These are phyloP conservation scores for Atopsyche davidsoni DNA, from an alignment of 1,140 invertebrate genomes.

Conservation along the genomic window DNA sequence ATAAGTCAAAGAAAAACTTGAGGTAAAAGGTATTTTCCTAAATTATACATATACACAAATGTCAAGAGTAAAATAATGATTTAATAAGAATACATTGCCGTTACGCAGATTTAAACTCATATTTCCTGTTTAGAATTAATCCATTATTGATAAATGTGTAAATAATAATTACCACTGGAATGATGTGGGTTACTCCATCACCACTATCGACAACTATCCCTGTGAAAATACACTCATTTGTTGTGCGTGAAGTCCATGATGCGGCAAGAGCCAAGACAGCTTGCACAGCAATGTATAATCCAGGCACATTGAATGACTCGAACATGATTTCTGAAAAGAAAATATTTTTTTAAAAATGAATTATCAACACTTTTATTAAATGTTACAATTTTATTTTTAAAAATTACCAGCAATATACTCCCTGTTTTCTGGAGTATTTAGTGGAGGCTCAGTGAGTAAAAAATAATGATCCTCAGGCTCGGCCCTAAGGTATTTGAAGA, in stretches of 20 bases:
- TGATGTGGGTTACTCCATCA: slow-evolving; percentile 99
- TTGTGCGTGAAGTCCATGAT: slow-evolving; percentile 88
- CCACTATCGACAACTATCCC: slow-evolving; percentile 98
- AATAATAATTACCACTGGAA: slow-evolving; percentile 79
- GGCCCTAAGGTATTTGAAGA: slow-evolving; percentile 97
- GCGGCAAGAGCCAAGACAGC: slow-evolving; percentile 96
- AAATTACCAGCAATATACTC: slow-evolving; percentile 90
- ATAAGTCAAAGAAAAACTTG: no score
- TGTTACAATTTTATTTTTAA: slow-evolving; percentile 5
- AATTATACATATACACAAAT: no score
- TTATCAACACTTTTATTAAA: no score
- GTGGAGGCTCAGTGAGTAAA: slow-evolving; percentile 95
- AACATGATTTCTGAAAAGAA: slow-evolving; percentile 93
- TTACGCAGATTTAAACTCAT: no score
- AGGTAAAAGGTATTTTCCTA: no score
- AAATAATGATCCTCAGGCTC: slow-evolving; percentile 99
- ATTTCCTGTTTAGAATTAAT: no score
- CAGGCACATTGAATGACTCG: slow-evolving; percentile 99
- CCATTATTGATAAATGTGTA: no score
- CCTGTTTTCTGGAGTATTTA: slow-evolving; percentile 98
- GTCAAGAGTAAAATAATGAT: no score
- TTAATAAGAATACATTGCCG: no score
- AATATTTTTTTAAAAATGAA: no score
- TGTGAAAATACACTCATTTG: slow-evolving; percentile 88
- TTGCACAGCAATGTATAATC: slow-evolving; percentile 96